phyloP scores from a whole-genome alignment of 2,797 vertebrate species.

The Tympanoctomys barrerae region DNA sequence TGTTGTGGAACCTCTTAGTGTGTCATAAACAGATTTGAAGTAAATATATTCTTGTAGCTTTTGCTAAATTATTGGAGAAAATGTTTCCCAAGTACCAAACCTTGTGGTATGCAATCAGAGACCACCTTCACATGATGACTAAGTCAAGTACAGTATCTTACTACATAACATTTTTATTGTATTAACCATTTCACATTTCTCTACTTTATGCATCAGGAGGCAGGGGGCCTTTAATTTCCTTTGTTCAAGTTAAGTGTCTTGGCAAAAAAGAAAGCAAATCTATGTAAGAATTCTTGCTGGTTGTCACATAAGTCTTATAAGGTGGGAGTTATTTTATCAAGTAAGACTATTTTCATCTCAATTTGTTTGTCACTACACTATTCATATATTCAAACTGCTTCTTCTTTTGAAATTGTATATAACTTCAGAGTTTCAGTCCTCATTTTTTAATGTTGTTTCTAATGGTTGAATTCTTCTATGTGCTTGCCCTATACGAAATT shows the following conservation, averaged over 20 bases:
- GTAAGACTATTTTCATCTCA: background rate
- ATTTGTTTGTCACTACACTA: background rate
- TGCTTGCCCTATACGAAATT: background rate
- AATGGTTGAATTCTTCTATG: background rate
- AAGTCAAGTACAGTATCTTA: constrained; percentile 3
- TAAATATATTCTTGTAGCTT: constrained; percentile 16
- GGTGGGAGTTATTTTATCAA: background rate
- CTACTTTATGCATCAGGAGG: background rate
- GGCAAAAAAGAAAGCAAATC: constrained; percentile 34
- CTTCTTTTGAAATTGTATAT: background rate
- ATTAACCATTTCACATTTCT: constrained; percentile 10
- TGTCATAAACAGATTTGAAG: constrained; percentile 39
- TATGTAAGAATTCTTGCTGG: constrained; percentile 52
- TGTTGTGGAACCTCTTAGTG: constrained; percentile 5
- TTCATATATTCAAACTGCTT: constrained; percentile 3
- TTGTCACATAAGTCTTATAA: constrained; percentile 14
- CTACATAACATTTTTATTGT: background rate
- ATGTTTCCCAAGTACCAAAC: constrained; percentile 9
- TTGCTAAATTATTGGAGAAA: constrained; percentile 12
- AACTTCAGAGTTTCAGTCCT: background rate
- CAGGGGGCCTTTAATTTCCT: background rate
- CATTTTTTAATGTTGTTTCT: constrained; percentile 43
- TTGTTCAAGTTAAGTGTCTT: constrained; percentile 3
- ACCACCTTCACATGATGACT: background rate
- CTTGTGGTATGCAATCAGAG: background rate